Evolutionary conservation across 2,888 invertebrate genomes (phyloP).

Genomic region (Sericinus montela): DNA sequence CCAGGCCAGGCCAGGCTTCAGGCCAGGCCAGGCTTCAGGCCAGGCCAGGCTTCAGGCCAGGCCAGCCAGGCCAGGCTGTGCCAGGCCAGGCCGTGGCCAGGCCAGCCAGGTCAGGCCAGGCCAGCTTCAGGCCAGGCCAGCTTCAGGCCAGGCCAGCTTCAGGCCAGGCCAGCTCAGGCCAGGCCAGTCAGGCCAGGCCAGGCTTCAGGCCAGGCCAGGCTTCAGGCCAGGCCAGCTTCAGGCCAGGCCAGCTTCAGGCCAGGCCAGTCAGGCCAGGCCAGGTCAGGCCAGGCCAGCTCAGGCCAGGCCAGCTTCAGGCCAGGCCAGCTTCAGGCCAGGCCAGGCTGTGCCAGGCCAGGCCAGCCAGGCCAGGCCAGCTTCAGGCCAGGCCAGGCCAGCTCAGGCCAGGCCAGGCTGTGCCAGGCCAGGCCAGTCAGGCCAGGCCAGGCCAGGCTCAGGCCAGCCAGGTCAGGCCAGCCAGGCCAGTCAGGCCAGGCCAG

Average conservation of each 20-base stretch:
- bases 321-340: slow-evolving; percentile 26
- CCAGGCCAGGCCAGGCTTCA: slow-evolving; percentile 17
- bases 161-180: slow-evolving; percentile 23
- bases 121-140: slow-evolving; percentile 17
- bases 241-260: no score
- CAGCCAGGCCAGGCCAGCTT: slow-evolving; percentile 30
- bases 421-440: slow-evolving; percentile 28
- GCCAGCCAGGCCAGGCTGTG: slow-evolving; percentile 26
- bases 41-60: slow-evolving; percentile 23
- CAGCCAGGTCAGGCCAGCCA: no score
- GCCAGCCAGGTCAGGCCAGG: slow-evolving; percentile 19
- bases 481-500: no score
- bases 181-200: neutral
- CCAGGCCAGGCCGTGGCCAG: slow-evolving; percentile 22
- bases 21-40: slow-evolving; percentile 19
- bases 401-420: slow-evolving; percentile 27
- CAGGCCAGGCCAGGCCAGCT: slow-evolving; percentile 28
- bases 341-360: slow-evolving; percentile 25
- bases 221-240: no score
- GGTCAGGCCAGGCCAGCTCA: slow-evolving; percentile 11
- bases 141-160: slow-evolving; percentile 24
- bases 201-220: slow-evolving; percentile 20
- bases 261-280: no score
- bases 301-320: slow-evolving; percentile 25
- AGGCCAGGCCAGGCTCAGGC: no score